Evolutionary conservation across 2,888 invertebrate genomes (phyloP).

Genomic region (Morpho deidamia): DNA sequence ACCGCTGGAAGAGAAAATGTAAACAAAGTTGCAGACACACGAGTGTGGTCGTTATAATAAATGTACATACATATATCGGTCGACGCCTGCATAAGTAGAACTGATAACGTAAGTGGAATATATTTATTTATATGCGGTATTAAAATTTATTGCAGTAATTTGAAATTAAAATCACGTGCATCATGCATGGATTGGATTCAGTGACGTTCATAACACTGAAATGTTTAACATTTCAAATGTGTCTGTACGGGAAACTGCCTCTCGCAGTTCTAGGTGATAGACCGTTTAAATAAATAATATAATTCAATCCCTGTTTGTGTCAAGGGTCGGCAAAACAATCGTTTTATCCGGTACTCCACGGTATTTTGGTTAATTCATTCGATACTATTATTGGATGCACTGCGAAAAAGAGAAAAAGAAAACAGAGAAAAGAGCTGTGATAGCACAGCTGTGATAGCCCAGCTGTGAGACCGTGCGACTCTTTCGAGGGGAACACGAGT

Average conservation of each 20-base stretch:
- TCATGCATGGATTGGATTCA: conserved; percentile 37
- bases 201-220: conserved; percentile 32
- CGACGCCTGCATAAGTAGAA: conserved; percentile 14
- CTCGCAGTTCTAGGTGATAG: background rate
- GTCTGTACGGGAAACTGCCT: conserved; percentile 1
- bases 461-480: no score
- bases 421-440: no score
- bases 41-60: background rate
- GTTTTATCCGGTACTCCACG: no score
- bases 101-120: conserved; percentile 15
- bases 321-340: no score
- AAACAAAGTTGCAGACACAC: background rate
- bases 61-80: conserved; percentile 6
- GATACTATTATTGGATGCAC: no score
- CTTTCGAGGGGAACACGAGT: no score
- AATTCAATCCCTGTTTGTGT: background rate
- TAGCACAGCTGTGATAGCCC: no score
- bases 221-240: conserved; percentile 40
- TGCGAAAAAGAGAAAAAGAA: no score
- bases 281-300: background rate
- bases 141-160: conserved; percentile 44
- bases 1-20: background rate
- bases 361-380: no score
- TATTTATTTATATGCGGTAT: conserved; percentile 34
- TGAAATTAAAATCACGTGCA: conserved; percentile 41